These are phyloP conservation scores for Cheirogaleus medius DNA, from an alignment of 2,113 vertebrate genomes.

Conservation along the genomic window DNA sequence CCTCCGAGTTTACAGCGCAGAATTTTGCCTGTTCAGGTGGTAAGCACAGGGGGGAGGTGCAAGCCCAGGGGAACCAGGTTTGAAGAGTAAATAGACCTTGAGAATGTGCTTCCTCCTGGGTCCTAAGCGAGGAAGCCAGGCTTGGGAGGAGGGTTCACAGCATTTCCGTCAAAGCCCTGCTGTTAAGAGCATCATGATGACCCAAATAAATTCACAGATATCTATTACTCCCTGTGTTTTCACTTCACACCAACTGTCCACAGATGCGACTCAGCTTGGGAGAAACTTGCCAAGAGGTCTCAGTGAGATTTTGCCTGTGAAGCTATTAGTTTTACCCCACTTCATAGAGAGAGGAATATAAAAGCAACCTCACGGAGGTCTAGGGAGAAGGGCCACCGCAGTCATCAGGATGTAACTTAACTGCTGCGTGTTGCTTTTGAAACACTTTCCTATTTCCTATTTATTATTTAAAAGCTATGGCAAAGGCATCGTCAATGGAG, in stretches of 20 bases:
- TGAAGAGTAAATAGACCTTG: constrained; percentile 4
- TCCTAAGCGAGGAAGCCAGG: background rate
- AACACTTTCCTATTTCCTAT: background rate
- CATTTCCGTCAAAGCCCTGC: background rate
- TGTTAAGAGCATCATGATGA: constrained; percentile 44
- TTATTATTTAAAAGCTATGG: constrained; percentile 50
- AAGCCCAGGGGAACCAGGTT: background rate
- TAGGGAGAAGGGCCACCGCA: background rate
- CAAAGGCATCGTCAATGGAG: background rate
- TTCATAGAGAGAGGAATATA: background rate
- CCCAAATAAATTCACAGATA: constrained; percentile 66
- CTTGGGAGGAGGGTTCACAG: background rate
- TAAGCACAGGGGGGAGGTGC: constrained; percentile 24
- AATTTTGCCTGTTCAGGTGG: constrained; percentile 32
- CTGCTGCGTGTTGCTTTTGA: background rate
- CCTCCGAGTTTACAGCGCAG: constrained; percentile 17
- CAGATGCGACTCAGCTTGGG: background rate
- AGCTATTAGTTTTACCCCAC: constrained; percentile 35
- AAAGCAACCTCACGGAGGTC: background rate
- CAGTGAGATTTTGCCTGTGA: constrained; percentile 35
- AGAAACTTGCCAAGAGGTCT: constrained; percentile 44
- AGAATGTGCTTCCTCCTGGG: constrained; percentile 34
- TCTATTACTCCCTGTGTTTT: constrained; percentile 46
- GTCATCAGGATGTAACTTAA: background rate
- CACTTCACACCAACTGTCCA: constrained; percentile 53